Percentiles rank a stretch among this genome's conserved stretches.
These are phyloP conservation scores for Thamnophis elegans DNA, from an alignment of 2,797 vertebrate genomes.

Conservation along the genomic window DNA sequence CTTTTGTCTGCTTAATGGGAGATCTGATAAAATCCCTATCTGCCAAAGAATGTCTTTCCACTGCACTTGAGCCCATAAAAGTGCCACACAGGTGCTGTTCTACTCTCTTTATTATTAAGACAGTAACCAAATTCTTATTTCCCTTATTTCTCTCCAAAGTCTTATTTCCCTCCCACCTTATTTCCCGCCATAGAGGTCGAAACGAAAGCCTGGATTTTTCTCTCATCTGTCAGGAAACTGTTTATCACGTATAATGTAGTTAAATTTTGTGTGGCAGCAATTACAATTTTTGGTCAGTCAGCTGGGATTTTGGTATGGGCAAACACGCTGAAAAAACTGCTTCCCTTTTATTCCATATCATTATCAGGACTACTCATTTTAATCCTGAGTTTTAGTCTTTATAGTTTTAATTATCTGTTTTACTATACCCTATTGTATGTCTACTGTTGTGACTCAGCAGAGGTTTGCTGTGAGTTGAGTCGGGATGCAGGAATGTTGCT, in stretches of 20 bases:
- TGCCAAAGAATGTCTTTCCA: background rate
- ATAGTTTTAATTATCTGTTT: background rate
- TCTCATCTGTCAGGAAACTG: background rate
- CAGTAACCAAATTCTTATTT: background rate
- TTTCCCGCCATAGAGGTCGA: background rate
- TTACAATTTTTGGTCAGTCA: background rate
- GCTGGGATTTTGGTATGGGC: background rate
- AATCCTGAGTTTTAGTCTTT: background rate
- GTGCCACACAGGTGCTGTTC: background rate
- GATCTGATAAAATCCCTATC: background rate
- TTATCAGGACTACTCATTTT: background rate
- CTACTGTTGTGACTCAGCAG: too few relatives aligned
- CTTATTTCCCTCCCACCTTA: background rate
- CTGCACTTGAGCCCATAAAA: background rate
- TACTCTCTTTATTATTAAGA: background rate
- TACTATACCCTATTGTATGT: background rate
- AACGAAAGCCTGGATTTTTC: background rate
- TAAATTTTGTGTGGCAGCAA: background rate
- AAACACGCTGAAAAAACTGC: background rate
- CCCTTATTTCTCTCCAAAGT: too few relatives aligned
- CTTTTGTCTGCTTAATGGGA: background rate
- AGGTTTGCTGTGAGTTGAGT: too few relatives aligned
- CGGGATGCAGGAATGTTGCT: too few relatives aligned
- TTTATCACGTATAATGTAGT: background rate
- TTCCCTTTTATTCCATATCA: background rate